Evolutionary conservation across 2,113 vertebrate species (phyloP).

Genomic region (Eurystomus gularis): DNA sequence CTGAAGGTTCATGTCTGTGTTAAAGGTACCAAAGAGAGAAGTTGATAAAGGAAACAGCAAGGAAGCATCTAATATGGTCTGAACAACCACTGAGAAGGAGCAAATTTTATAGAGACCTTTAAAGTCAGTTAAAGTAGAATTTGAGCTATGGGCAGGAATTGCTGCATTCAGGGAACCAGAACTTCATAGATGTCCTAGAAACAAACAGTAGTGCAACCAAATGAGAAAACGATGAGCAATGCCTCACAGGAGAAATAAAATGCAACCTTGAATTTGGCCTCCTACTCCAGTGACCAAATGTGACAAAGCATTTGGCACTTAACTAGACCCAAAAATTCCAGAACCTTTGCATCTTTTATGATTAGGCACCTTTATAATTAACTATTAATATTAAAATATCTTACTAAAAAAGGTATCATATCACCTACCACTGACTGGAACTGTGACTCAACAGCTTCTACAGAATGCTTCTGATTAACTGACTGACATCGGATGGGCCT

Average conservation of each 20-base stretch:
- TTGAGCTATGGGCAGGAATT: not conserved
- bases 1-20: not conserved
- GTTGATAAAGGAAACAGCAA: conserved; percentile 11
- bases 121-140: not conserved
- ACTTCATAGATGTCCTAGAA: not conserved
- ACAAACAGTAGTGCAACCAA: not conserved
- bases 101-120: not conserved
- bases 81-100: not conserved
- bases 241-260: not conserved
- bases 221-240: not conserved
- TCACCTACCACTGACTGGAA: not conserved
- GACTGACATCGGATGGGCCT: not conserved
- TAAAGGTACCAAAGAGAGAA: not conserved
- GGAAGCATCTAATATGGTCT: not conserved
- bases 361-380: not conserved
- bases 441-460: not conserved
- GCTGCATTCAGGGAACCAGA: not conserved
- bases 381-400: not conserved
- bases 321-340: not conserved
- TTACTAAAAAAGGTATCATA: not conserved
- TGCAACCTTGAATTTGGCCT: not conserved
- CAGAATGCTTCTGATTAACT: not conserved
- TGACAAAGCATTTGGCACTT: not conserved
- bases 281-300: not conserved
- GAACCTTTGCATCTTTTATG: not conserved